phyloP scores from a whole-genome alignment of 2,113 vertebrate genomes.

The Paracanthobrama guichenoti region DNA sequence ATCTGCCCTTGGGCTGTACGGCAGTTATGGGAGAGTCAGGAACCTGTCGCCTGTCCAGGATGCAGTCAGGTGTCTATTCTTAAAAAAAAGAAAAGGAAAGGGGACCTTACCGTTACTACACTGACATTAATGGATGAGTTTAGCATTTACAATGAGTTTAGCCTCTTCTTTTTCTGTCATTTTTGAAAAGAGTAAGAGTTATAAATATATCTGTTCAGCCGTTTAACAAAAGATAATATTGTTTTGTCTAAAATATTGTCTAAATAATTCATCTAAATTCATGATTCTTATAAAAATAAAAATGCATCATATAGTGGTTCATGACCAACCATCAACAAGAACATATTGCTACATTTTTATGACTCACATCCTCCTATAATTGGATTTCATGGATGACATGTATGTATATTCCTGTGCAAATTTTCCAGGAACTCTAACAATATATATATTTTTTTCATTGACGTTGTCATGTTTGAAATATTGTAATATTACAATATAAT shows the following conservation, averaged over 20 bases:
- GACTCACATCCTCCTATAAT: slow-evolving; percentile 31
- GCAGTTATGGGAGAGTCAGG: slow-evolving; percentile 58
- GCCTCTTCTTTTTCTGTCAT: background rate
- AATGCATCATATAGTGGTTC: background rate
- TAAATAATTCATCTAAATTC: background rate
- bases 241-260: background rate
- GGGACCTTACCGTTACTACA: slow-evolving; percentile 2
- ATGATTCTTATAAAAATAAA: background rate
- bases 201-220: background rate
- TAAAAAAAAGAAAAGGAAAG: background rate
- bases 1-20: background rate
- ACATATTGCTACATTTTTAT: slow-evolving; percentile 28
- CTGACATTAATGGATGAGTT: background rate
- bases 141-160: too few species aligned
- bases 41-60: slow-evolving; percentile 57
- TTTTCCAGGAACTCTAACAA: background rate
- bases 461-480: background rate
- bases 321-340: background rate
- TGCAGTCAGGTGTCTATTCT: slow-evolving; percentile 48
- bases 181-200: background rate
- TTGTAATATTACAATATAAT: background rate
- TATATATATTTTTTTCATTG: background rate
- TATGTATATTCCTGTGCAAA: background rate
- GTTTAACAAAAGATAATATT: background rate
- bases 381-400: background rate